A percentile compares a stretch with the other conserved stretches of the same genome.
Evolutionary conservation across 2,888 invertebrate genomes (phyloP).

Genomic region (Oscheius sp.): DNA sequence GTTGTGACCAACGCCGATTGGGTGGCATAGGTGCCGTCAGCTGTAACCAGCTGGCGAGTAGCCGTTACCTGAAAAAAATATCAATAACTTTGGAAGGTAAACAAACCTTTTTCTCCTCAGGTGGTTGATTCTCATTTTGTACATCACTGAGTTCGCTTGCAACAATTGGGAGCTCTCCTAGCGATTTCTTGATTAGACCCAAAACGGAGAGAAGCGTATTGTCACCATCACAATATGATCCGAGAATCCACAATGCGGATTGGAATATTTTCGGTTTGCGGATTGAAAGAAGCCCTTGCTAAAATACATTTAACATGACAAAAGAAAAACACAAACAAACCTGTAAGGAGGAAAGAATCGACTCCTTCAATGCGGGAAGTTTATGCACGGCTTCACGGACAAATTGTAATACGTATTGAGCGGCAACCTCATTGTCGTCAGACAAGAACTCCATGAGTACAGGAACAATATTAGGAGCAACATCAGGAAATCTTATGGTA

Average conservation of each 20-base stretch:
- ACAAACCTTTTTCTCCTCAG: constrained; percentile 78
- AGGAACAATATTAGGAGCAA: constrained; percentile 89
- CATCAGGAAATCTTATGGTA: constrained; percentile 84
- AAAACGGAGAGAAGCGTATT: constrained; percentile 73
- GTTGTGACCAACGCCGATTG: constrained; percentile 86
- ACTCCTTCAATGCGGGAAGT: constrained; percentile 81
- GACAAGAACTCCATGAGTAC: constrained; percentile 89
- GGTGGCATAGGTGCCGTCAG: constrained; percentile 98
- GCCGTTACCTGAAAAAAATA: background rate
- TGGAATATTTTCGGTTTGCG: constrained; percentile 91
- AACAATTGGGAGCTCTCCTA: constrained; percentile 78
- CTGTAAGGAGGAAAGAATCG: constrained; percentile 82
- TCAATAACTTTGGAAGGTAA: background rate
- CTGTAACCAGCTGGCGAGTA: constrained; percentile 84
- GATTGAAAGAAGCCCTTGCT: constrained; percentile 87
- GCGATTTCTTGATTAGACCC: constrained; percentile 64
- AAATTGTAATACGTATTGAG: constrained; percentile 92
- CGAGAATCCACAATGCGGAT: constrained; percentile 95
- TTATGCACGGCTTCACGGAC: constrained; percentile 95
- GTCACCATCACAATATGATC: constrained; percentile 88
- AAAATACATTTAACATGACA: constrained; percentile 73
- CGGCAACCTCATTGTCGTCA: constrained; percentile 82
- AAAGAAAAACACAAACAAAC: constrained; percentile 39
- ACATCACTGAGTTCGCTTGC: constrained; percentile 81
- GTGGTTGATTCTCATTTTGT: constrained; percentile 77